Base-by-base conservation (phyloP, 2,113 vertebrate species). In the Orthonyx spaldingii region DNA sequence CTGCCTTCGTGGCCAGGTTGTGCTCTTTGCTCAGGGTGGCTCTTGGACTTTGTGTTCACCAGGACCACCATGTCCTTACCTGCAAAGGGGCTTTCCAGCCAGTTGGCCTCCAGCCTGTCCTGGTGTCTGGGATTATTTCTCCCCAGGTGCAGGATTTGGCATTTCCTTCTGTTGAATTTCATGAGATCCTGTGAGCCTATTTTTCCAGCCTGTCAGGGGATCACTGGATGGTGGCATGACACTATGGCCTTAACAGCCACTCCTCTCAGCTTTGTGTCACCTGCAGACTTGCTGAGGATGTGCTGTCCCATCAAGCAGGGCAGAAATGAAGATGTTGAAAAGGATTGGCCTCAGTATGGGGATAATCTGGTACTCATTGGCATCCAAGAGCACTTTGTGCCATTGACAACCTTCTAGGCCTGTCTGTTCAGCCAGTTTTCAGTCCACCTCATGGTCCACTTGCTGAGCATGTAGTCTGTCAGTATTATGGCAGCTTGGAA, bases 1-100 rank as follows among this genome's bases (percentile, higher is more conserved):
- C 72, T 2, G 0, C 3, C 16, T 64, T 37, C 59, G 42, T 46
- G 44, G 37, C 23, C 21, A 35, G n/a, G 52, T 21, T 16, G 20
- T 0, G 0, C 9, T 63, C 41, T 52, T 79, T 16, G 10, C 35
- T 79, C 6, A 2, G 35, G 7, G 11, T 44, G 17, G 32, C 47
- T 85, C 49, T 59, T 71, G 30, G 26, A 20, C 27, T 26, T 77
- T 16, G 10, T 70, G 19, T 79, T 82, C 47, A 75, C 21, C 9
- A 35, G 18, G 49, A 35, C 27, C 30, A 41, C 32, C n/a, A 11
- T 10, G 11, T 78, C 53, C 28, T 60, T 52, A 46, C 10, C 28
- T 61, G 18, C 50, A 47, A 47, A 82, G 55, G 16, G 61, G 5
- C 26, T 64, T 57, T 61, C 55, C 33, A 64, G 44, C 20, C 33